phyloP scores from a whole-genome alignment of 2,888 invertebrate species.

The Eristalis tenax region DNA sequence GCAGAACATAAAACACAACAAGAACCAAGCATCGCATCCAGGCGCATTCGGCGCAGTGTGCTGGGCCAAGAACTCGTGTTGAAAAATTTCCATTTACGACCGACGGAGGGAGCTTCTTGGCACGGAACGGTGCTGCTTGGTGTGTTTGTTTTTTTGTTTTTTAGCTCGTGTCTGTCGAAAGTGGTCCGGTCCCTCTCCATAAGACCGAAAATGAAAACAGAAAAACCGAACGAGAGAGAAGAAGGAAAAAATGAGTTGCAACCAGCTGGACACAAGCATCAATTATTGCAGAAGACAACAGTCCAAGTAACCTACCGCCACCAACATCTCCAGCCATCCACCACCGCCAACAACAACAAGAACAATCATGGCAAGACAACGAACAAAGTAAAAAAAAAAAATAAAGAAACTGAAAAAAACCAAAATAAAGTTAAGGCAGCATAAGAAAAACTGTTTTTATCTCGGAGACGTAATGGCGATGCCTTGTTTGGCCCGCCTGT shows the following conservation, averaged over 20 bases:
- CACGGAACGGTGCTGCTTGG: no score
- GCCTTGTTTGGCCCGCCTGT: conserved; percentile 58
- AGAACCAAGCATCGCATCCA: background rate
- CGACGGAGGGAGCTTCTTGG: conserved; percentile 33
- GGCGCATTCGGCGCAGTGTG: background rate
- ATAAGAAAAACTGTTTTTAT: conserved; percentile 43
- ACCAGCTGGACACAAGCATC: conserved; percentile 69
- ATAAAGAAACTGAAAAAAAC: conserved; percentile 20
- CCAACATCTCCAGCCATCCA: background rate
- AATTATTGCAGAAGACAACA: conserved; percentile 68
- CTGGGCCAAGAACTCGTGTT: conserved; percentile 54
- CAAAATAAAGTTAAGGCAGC: background rate
- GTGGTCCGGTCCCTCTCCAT: conserved; percentile 52
- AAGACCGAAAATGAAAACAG: conserved; percentile 63
- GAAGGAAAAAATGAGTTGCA: conserved; percentile 37
- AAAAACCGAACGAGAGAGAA: conserved; percentile 3
- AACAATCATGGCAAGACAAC: conserved; percentile 27
- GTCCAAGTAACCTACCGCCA: conserved; percentile 11
- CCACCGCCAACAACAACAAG: background rate
- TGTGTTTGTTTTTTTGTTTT: background rate
- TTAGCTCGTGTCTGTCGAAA: conserved; percentile 69
- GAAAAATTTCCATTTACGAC: conserved; percentile 55
- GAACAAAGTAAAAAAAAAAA: conserved; percentile 15
- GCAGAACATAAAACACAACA: conserved; percentile 12
- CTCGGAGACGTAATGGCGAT: conserved; percentile 62